Percentiles rank a stretch among this genome's conserved stretches.
phyloP scores from a whole-genome alignment of 23 tunicate species.

The Trididemnum miniatum region DNA sequence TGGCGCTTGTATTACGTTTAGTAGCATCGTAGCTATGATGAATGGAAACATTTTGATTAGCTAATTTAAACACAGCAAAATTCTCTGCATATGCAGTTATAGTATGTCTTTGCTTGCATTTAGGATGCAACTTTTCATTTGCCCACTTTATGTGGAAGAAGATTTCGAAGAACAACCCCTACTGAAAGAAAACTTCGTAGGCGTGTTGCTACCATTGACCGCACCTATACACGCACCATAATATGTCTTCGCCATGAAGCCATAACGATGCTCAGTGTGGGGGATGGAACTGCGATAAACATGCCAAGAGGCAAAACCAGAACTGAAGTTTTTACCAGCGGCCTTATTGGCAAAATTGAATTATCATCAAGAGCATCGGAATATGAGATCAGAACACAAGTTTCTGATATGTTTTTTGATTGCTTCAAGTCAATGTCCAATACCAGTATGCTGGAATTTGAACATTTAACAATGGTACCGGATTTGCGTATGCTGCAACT shows the following conservation, averaged over 20 bases:
- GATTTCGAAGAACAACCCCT: not conserved
- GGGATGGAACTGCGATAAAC: not conserved
- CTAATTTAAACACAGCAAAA: not conserved
- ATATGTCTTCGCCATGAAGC: not conserved
- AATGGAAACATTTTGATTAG: not conserved
- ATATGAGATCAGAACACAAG: not conserved
- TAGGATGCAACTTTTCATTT: slow-evolving; percentile 1
- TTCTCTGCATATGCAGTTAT: not conserved
- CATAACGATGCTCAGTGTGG: not conserved
- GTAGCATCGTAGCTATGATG: not conserved
- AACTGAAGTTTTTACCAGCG: not conserved
- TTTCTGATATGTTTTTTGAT: slow-evolving; percentile 2
- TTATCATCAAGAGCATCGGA: not conserved
- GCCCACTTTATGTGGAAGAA: slow-evolving; percentile 3
- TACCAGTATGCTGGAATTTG: not conserved
- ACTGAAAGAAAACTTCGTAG: not conserved
- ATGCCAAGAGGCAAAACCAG: slow-evolving; percentile 2
- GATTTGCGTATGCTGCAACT: not conserved
- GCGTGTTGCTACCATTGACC: not conserved
- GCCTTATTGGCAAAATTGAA: not conserved
- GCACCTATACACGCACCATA: not conserved
- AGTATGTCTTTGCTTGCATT: not conserved
- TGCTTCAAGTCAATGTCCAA: not conserved
- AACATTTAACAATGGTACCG: not conserved
- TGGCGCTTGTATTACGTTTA: not conserved